Base-by-base conservation (phyloP, 2,113 vertebrate species). In the Petromus typicus region DNA sequence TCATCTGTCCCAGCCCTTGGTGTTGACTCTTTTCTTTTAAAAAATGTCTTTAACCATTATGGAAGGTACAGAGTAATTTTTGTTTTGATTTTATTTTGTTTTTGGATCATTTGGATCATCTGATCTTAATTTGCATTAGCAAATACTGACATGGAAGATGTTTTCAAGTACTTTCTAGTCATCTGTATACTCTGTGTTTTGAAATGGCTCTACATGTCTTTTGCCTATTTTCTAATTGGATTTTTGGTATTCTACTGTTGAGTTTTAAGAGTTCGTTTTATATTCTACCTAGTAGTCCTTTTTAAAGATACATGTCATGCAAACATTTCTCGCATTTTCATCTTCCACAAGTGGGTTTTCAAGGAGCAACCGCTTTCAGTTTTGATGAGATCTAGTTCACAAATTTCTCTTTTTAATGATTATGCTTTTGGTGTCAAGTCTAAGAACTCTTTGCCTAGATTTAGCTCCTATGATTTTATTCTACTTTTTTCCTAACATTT, bases 241-340 rank as follows among this genome's bases (percentile, higher is more conserved):
- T 22, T 84, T 76, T 63, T 40, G 1, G 7, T 1, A 56, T 89
- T n/a, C 54, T 45, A 34, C 22, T 83, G 57, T 22, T 56, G 13
- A 43, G 4, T 76, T 64, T 69, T 37, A n/a, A 59, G 66, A 82
- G 18, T 64, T 80, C 51, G 89, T 63, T 30, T 34, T 82, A 63
- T 71, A 83, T 82, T 89, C 27, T 83, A 57, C 48, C 75, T 51
- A 61, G 12, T 76, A 84, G 56, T 89, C 7, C 27, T 57, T 78
- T 89, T 5, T 78, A 27, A 81, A 61, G 5, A 63, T 81, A 34
- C 30, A 40, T 40, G 40, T 12, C 27, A 61, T 81, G 12, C 17
- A 88, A 88, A 73, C 73, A 54, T 84, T 91, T 88, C 64, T 87
- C 43, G 12, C 51, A 73, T 81, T 93, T 73, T 63, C 64, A 82